Evolutionary conservation across 1,140 invertebrate genomes (phyloP).

Genomic region (Dermatophagoides farinae): DNA sequence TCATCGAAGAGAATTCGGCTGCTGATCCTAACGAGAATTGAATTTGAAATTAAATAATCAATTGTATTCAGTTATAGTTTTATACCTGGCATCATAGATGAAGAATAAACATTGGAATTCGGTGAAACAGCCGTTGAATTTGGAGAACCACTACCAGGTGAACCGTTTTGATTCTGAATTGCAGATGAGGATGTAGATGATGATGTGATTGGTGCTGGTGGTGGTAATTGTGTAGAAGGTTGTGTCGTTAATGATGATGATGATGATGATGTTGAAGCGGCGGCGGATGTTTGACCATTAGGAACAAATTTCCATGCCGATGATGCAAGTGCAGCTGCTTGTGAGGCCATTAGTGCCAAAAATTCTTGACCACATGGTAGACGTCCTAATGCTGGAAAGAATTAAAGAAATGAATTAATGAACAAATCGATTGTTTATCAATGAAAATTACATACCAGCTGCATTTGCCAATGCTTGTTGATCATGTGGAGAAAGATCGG

Average conservation of each 20-base stretch:
- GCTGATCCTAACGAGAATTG: neutral
- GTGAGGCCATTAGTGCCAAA: conserved; percentile 13
- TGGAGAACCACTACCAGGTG: neutral
- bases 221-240: neutral
- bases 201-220: neutral
- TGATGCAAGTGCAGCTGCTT: conserved; percentile 2
- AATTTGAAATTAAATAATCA: neutral
- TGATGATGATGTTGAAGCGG: neutral
- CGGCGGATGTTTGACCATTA: neutral
- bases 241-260: neutral
- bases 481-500: conserved; percentile 18
- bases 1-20: conserved; percentile 16
- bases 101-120: no score
- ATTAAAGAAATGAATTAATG: neutral
- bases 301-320: conserved; percentile 18
- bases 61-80: neutral
- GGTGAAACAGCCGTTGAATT: neutral
- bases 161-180: neutral
- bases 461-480: conserved; percentile 17
- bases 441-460: conserved; percentile 15
- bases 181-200: neutral
- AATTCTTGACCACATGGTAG: conserved; percentile 16
- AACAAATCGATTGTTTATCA: neutral
- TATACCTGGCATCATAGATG: neutral
- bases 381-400: conserved; percentile 15